Evolutionary conservation across 2,888 invertebrate species (phyloP).

Genomic region (Plusia festucae): DNA sequence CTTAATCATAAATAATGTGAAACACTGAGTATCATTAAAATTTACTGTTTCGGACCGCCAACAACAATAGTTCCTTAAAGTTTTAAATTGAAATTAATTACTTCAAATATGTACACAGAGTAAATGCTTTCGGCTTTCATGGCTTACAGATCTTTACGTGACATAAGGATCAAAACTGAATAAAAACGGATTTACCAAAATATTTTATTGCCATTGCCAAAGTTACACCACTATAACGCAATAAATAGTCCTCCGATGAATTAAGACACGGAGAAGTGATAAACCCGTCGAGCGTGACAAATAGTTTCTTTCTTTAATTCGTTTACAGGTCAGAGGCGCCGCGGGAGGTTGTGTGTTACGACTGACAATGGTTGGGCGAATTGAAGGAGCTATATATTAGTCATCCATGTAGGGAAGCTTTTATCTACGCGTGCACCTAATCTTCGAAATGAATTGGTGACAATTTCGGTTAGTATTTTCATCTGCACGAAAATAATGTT

Average conservation of each 20-base stretch:
- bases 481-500: neutral
- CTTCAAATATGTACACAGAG: neutral
- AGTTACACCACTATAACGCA: slow-evolving; percentile 39
- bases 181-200: no score
- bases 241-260: slow-evolving; percentile 42
- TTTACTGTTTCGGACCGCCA: neutral
- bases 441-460: neutral
- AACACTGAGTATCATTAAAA: neutral
- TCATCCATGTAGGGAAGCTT: slow-evolving; percentile 23
- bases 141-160: no score
- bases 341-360: slow-evolving; percentile 44
- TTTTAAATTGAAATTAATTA: neutral
- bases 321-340: slow-evolving; percentile 55
- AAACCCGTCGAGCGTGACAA: slow-evolving; percentile 50
- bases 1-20: slow-evolving; percentile 26
- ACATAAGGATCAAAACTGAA: no score
- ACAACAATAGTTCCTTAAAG: neutral
- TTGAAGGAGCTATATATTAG: neutral
- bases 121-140: neutral
- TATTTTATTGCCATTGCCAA: slow-evolving; percentile 11
- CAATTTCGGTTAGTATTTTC: neutral
- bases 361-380: slow-evolving; percentile 31
- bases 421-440: neutral
- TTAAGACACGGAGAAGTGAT: slow-evolving; percentile 47
- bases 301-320: slow-evolving; percentile 50